These are phyloP conservation scores for Onychomys leucogaster DNA, from an alignment of 2,797 vertebrate genomes.

Conservation along the genomic window DNA sequence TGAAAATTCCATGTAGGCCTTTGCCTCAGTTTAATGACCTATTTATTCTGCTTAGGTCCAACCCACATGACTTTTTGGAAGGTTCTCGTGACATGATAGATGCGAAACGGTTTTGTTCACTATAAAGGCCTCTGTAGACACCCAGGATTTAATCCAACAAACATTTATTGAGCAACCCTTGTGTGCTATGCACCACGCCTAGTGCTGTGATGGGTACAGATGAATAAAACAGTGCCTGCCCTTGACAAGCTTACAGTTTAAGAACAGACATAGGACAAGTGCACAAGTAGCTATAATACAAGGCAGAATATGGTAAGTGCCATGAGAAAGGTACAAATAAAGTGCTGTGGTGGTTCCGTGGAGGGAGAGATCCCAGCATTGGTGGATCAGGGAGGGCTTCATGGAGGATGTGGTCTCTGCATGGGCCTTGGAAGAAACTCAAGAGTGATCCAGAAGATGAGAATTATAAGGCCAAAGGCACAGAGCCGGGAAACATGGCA, in stretches of 20 bases:
- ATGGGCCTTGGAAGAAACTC: constrained; percentile 55
- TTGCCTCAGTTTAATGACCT: background rate
- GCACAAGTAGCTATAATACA: constrained; percentile 80
- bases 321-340: constrained; percentile 77
- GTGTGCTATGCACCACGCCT: constrained; percentile 63
- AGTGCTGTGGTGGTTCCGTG: constrained; percentile 71
- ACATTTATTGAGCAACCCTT: constrained; percentile 80
- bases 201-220: constrained; percentile 50
- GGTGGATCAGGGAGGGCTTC: constrained; percentile 52
- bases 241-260: constrained; percentile 72
- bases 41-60: background rate
- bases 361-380: constrained; percentile 64
- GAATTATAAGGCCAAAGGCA: constrained; percentile 69
- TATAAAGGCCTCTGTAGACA: background rate
- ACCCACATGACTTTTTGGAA: background rate
- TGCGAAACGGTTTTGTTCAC: constrained; percentile 4
- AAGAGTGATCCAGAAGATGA: background rate
- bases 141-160: constrained; percentile 66
- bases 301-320: constrained; percentile 76
- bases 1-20: background rate
- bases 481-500: background rate
- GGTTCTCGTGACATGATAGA: background rate
- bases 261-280: constrained; percentile 59
- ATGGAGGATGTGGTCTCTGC: constrained; percentile 54
- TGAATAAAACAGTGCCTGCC: constrained; percentile 67